Percentiles rank a stretch among this genome's conserved stretches.
Conservation (phyloP, 2,888 invertebrate genomes). For the Perizoma flavofasciatum region DNA sequence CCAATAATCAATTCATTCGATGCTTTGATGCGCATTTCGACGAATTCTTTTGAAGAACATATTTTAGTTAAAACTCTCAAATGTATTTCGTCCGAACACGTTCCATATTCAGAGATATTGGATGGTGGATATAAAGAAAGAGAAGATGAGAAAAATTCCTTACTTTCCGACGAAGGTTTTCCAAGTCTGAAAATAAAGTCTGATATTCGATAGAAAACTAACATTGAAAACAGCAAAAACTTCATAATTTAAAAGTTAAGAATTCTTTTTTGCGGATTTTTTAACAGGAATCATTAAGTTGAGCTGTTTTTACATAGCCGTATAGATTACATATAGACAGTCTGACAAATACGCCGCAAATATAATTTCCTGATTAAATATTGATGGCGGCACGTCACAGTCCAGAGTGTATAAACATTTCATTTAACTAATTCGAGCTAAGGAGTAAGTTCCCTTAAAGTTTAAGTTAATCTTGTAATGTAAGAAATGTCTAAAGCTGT, state of each 20-base stretch:
- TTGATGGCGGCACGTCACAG: conserved; percentile 12
- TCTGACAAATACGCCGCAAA: too few species aligned
- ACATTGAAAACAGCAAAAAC: too few species aligned
- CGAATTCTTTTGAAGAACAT: background rate
- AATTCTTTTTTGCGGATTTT: too few species aligned
- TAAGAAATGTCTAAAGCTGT: conserved; percentile 36
- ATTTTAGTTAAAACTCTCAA: background rate
- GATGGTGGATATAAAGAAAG: conserved; percentile 6
- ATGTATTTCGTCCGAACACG: conserved; percentile 11
- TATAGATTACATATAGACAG: too few species aligned
- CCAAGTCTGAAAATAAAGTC: background rate
- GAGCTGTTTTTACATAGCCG: too few species aligned
- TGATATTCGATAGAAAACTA: too few species aligned
- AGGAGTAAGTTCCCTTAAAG: conserved; percentile 31
- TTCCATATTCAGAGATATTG: conserved; percentile 11
- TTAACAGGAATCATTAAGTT: too few species aligned
- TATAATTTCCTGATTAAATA: background rate
- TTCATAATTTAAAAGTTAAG: too few species aligned
- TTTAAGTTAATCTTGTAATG: conserved; percentile 42
- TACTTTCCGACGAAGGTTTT: conserved; percentile 3
- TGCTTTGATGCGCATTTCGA: background rate
- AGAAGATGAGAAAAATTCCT: conserved; percentile 5
- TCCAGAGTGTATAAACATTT: conserved; percentile 16
- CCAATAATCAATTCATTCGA: too few species aligned
- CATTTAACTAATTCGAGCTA: conserved; percentile 37